Percentiles rank a stretch among this genome's conserved stretches.
Conservation (phyloP, 2,888 invertebrate genomes). For the Eupithecia exiguata region DNA sequence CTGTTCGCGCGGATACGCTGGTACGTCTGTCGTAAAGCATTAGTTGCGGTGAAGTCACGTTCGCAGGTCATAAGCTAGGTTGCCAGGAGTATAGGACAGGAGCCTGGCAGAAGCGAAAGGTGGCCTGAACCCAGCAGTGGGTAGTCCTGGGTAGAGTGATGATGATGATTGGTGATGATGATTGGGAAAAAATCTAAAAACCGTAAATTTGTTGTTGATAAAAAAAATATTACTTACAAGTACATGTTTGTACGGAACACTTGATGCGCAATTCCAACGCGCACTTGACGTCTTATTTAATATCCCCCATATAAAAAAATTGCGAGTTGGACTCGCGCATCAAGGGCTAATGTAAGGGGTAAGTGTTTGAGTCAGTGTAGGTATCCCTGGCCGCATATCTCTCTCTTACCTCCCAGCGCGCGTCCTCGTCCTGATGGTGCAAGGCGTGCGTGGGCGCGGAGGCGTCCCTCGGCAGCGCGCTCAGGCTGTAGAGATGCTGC, state of each 20-base stretch:
- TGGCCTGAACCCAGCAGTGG: neutral
- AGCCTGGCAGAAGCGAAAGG: neutral
- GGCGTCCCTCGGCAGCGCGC: conserved; percentile 74
- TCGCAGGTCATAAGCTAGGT: neutral
- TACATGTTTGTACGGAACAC: too few species aligned
- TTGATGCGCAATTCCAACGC: too few species aligned
- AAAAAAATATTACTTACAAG: too few species aligned
- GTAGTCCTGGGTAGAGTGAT: neutral
- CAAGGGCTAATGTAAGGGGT: too few species aligned
- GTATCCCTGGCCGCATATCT: neutral
- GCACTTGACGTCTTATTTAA: too few species aligned
- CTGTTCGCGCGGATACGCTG: conserved; percentile 81
- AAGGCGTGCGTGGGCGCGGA: conserved; percentile 69
- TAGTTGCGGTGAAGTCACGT: conserved; percentile 40
- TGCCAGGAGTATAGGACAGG: neutral
- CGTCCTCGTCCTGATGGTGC: conserved; percentile 80
- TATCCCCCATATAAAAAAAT: too few species aligned
- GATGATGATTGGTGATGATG: too few species aligned
- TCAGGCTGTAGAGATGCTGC: conserved; percentile 79
- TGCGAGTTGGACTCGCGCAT: too few species aligned
- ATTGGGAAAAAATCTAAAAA: too few species aligned
- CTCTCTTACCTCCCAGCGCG: conserved; percentile 76
- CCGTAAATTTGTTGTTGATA: too few species aligned
- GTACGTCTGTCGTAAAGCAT: conserved; percentile 57
- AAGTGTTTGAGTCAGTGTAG: too few species aligned